Conservation (phyloP, 2,113 vertebrate species). For the Catharus minimus region DNA sequence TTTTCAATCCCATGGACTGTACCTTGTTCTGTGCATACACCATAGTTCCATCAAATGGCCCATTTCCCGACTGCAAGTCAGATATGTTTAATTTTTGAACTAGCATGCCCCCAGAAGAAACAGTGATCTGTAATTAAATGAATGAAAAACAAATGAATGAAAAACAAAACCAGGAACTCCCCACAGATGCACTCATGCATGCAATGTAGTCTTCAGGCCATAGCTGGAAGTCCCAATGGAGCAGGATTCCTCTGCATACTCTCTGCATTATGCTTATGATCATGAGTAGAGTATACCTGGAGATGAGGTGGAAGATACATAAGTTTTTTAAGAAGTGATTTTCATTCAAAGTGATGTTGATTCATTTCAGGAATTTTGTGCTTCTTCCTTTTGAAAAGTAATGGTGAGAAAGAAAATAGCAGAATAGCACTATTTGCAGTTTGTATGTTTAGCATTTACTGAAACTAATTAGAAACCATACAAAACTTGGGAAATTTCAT, state of each 20-base stretch:
- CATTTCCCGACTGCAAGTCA: conserved; percentile 81
- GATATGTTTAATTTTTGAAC: conserved; percentile 83
- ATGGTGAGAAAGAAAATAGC: not conserved
- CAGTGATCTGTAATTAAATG: conserved; percentile 76
- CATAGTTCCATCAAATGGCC: conserved; percentile 85
- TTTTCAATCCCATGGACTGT: not conserved
- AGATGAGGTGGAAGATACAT: not conserved
- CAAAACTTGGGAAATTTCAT: not conserved
- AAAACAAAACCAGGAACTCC: conserved; percentile 63
- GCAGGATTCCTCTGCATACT: not conserved
- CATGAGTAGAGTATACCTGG: not conserved
- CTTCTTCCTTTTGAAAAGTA: not conserved
- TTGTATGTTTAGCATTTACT: not conserved
- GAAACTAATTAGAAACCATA: not conserved
- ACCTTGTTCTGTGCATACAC: conserved; percentile 91
- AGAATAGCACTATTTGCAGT: not conserved
- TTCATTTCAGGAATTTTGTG: not conserved
- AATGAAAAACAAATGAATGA: not conserved
- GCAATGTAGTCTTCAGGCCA: not conserved
- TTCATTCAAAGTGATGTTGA: not conserved
- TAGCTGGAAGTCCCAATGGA: not conserved
- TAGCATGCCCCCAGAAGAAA: conserved; percentile 89
- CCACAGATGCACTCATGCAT: not conserved
- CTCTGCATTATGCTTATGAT: not conserved
- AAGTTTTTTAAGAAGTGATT: not conserved